A percentile compares a stretch with the other conserved stretches of the same genome.
Evolutionary conservation across 1,140 invertebrate species (phyloP).

Genomic region (Pachypsylla venusta): DNA sequence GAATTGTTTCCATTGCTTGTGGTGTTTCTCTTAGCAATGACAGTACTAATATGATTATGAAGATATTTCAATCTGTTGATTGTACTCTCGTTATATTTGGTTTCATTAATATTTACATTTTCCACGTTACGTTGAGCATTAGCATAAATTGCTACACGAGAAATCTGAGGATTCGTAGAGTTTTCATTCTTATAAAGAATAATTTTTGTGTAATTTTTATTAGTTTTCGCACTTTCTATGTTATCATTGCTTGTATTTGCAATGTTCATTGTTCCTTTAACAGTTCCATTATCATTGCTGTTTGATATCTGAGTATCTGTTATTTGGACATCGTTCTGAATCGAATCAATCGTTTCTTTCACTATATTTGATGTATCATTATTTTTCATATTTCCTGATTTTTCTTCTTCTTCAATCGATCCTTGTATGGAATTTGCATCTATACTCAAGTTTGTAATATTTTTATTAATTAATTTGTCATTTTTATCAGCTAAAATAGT

Average conservation of each 20-base stretch:
- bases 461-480: background rate
- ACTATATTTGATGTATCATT: background rate
- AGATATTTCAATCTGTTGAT: background rate
- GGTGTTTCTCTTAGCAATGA: conserved; percentile 1
- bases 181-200: background rate
- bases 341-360: background rate
- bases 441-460: background rate
- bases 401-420: background rate
- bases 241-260: background rate
- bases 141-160: background rate
- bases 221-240: background rate
- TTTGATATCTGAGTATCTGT: background rate
- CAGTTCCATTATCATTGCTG: background rate
- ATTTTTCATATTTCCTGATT: background rate
- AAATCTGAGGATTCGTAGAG: background rate
- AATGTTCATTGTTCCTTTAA: background rate
- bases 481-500: background rate
- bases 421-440: background rate
- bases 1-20: background rate
- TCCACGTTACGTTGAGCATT: background rate
- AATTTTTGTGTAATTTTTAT: conserved; percentile 2
- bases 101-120: conserved; percentile 3
- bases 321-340: background rate
- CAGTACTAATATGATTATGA: background rate
- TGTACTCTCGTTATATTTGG: background rate